phyloP scores from a whole-genome alignment of 2,797 vertebrate species.

The Crocodylus rhombifer region DNA sequence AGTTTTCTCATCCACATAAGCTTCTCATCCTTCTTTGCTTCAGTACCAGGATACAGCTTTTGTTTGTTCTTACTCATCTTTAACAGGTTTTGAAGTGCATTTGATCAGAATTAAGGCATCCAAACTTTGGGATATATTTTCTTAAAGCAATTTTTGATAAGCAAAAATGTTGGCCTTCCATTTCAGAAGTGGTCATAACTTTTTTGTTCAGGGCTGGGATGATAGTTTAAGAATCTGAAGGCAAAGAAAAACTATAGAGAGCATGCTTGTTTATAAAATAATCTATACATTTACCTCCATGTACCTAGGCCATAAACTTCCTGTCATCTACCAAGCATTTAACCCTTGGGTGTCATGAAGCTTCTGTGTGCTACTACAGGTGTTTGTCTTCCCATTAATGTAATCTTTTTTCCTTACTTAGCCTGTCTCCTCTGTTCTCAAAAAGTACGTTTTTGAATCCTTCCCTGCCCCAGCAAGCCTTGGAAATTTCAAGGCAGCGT shows the following conservation, averaged over 20 bases:
- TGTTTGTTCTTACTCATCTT: neutral
- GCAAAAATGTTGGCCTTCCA: neutral
- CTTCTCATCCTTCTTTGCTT: conserved; percentile 35
- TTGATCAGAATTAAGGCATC: neutral
- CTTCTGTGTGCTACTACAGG: neutral
- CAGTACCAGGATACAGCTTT: neutral
- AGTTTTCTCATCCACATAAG: neutral
- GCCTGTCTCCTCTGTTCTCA: neutral
- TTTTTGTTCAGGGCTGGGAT: neutral
- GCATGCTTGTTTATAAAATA: neutral
- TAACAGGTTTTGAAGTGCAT: neutral
- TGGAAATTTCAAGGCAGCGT: neutral
- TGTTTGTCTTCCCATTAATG: accelerated
- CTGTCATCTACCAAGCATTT: neutral
- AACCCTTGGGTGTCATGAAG: neutral
- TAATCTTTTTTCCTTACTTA: neutral
- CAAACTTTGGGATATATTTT: neutral
- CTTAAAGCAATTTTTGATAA: neutral
- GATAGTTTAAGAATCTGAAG: neutral
- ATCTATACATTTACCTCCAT: no score
- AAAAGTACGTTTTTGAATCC: neutral
- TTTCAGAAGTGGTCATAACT: neutral
- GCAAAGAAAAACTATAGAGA: neutral
- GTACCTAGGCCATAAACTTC: no score
- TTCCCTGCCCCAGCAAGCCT: neutral